Base-by-base conservation (phyloP, 2,113 vertebrate species). In the Psephotus haematonotus region DNA sequence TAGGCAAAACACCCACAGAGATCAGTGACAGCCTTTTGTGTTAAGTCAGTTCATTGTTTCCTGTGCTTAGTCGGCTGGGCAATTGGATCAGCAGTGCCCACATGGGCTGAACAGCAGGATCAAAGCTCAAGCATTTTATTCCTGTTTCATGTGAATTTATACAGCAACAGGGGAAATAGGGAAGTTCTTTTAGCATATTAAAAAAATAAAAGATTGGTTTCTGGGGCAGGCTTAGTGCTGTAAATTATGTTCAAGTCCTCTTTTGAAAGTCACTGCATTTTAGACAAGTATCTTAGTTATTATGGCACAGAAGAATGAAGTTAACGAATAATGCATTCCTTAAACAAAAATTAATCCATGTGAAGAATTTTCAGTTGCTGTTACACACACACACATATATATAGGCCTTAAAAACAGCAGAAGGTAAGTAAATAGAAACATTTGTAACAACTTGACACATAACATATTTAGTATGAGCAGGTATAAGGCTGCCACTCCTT, bases 1-100 rank as follows among this genome's bases (percentile, higher is more conserved):
- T 89, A 95, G 55, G 77, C 33, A 92, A 95, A 92, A 93, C 94
- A 96, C 93, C 89, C 93, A 96, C 89, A 76, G 81, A 94, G 93
- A 95, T 94, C 78, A 89, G 57, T 91, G 65, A 64, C 78, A 95
- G 84, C 27, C 35, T 78, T 93, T 95, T 95, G 55, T 92, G 37
- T 46, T 86, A 63, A 82, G 33, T 82, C 63, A 62, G 70, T 89
- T 85, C 65, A 69, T 94, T 95, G 84, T 96, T 94, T 90, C 63
- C 57, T 76, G 62, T 57, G 44, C n/a, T 79, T 49, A 20, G 33
- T 82, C 0, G 0, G 4, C 6, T 76, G 74, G 81, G 35, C 77
- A 85, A 6, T 62, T 62, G 96, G 65, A 76, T 82, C 86, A 28
- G 35, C 2, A 0, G 27, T 64, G 83, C 60, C 86, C 65, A n/a